Conservation (phyloP, 64 coral and sea anemone species). For the Pachyseris speciosa region DNA sequence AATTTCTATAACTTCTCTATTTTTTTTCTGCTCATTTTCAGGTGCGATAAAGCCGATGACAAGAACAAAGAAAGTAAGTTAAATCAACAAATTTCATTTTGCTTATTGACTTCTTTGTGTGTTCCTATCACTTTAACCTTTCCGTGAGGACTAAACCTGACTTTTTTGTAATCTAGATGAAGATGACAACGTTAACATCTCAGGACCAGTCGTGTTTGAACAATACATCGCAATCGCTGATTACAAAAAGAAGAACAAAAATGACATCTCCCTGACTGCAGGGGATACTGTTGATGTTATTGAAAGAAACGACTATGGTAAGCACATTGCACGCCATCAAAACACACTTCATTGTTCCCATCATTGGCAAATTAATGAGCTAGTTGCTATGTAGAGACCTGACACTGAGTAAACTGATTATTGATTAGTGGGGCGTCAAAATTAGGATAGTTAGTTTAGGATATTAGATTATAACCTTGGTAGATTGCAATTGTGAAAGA, state of each 20-base stretch:
- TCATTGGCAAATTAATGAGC: too few species aligned
- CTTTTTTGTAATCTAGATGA: too few species aligned
- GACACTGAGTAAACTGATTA: too few species aligned
- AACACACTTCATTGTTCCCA: too few species aligned
- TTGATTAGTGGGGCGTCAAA: too few species aligned
- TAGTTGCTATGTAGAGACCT: too few species aligned
- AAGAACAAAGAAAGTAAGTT: constrained; percentile 3
- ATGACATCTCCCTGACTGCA: constrained; percentile 55
- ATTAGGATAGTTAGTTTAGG: too few species aligned
- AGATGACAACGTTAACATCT: constrained; percentile 18
- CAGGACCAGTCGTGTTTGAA: constrained; percentile 59
- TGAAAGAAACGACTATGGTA: constrained; percentile 65
- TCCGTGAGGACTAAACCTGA: too few species aligned
- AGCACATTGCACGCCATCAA: neutral
- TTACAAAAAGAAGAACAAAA: constrained; percentile 66
- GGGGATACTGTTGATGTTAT: constrained; percentile 67
- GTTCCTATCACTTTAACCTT: too few species aligned
- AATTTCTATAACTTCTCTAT: neutral
- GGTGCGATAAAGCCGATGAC: neutral
- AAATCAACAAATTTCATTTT: neutral
- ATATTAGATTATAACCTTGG: too few species aligned
- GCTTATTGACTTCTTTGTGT: too few species aligned
- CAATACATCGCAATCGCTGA: constrained; percentile 67
- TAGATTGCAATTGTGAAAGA: too few species aligned
- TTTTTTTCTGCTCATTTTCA: neutral